Evolutionary conservation across 2,797 vertebrate genomes (phyloP), one percentile per base, ranked within the genome.

Genomic region (Cryptoblepharus egeriae): DNA sequence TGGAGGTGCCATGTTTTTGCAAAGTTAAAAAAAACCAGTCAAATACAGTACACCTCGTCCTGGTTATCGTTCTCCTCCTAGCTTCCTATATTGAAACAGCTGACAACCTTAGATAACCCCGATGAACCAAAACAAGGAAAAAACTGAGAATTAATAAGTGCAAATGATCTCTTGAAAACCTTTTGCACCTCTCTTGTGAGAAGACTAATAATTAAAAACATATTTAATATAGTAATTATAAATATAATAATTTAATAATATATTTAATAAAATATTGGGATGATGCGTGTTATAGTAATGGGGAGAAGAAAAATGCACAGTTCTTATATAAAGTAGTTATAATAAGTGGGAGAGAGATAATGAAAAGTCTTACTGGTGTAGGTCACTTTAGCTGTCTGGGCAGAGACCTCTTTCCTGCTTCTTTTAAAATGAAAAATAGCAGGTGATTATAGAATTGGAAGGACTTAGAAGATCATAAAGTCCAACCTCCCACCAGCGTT

Each of bases 31-130:
- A 80, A 73, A 80, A 63, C 49, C 11, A 10, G 13, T 15, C 4
- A 72, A 77, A n/a, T 35, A 58, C 30, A 30, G 22, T 52, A 57
- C 60, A 24, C 75, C 24, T 74, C 45, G 71, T 55, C 22, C 2
- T 45, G 70, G 26, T n/a, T 78, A 78, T 58, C 82, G 74, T n/a
- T n/a, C n/a, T n/a, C n/a, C n/a, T 49, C 37, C n/a, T 18, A 58
- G 39, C n/a, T 35, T 73, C 49, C 22, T 68, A 24, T 35, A n/a
- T 28, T 79, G 37, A 73, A 76, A 74, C 76, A 79, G 82, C 82
- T 79, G 76, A 79, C 16, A 15, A 58, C n/a, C 37, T 58, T 42
- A 74, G 82, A 84, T 74, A 74, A 4, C 32, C 26, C 55, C 12
- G 64, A 45, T 58, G 49, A 22, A 37, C 22, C 49, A 67, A 24